These are phyloP conservation scores for Tychaedon coryphoeus DNA, from an alignment of 2,113 vertebrate genomes.

Conservation along the genomic window DNA sequence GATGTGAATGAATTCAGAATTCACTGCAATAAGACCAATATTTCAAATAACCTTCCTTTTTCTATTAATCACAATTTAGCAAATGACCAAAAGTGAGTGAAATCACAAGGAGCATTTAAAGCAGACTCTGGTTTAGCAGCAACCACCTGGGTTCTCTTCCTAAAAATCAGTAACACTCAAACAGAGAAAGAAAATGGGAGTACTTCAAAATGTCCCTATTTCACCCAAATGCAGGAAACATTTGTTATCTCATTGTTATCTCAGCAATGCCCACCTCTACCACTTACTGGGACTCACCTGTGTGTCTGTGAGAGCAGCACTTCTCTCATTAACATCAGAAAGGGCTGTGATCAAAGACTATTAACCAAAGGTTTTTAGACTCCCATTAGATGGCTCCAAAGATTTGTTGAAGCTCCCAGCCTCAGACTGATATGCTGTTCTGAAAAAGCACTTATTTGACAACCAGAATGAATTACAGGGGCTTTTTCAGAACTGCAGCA, in stretches of 20 bases:
- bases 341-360: background rate
- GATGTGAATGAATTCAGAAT: background rate
- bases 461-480: background rate
- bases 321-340: background rate
- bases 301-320: background rate
- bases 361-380: background rate
- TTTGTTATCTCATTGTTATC: background rate
- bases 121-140: background rate
- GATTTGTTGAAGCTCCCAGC: background rate
- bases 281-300: fast-evolving
- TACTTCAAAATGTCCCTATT: background rate
- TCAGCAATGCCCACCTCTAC: background rate
- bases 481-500: background rate
- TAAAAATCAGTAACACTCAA: background rate
- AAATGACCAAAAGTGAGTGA: background rate
- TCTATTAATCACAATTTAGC: background rate
- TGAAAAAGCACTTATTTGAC: background rate
- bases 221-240: background rate
- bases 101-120: background rate
- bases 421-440: background rate
- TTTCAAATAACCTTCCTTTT: background rate
- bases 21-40: background rate
- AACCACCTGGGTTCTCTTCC: background rate
- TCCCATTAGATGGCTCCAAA: constrained; percentile 35
- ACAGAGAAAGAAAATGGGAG: background rate